These are phyloP conservation scores for Cassiopea andromeda DNA, from an alignment of 30 jellyfish, hydroid and myxozoan genomes.

Conservation along the genomic window DNA sequence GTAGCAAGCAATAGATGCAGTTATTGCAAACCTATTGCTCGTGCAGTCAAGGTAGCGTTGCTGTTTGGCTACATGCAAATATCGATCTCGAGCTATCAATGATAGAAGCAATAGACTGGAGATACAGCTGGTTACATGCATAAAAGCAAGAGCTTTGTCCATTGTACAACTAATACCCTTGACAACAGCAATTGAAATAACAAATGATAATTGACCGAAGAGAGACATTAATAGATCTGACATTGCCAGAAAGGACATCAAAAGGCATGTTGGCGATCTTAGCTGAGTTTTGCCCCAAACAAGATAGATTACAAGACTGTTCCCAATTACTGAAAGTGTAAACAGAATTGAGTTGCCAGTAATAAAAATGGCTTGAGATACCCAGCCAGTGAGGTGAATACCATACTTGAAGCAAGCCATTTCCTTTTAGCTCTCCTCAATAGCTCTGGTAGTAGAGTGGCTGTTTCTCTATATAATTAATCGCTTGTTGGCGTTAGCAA, in stretches of 20 bases:
- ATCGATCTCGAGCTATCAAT: conserved; percentile 63
- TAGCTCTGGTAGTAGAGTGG: too few relatives aligned
- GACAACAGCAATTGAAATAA: conserved; percentile 26
- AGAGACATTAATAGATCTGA: conserved; percentile 67
- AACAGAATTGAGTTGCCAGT: conserved; percentile 1
- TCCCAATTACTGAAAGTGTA: conserved; percentile 32
- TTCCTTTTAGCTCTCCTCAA: too few relatives aligned
- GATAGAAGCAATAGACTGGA: conserved; percentile 67
- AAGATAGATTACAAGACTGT: conserved; percentile 51
- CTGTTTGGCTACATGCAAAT: conserved; percentile 43
- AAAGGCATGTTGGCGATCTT: conserved; percentile 37
- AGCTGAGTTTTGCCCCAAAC: conserved; percentile 33
- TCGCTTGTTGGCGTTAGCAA: too few relatives aligned
- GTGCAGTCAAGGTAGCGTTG: background rate
- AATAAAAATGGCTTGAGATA: background rate
- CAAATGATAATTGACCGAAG: conserved; percentile 55
- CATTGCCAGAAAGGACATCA: conserved; percentile 54
- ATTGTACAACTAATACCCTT: conserved; percentile 20
- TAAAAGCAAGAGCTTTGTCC: conserved; percentile 50
- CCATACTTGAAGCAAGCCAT: conserved; percentile 50
- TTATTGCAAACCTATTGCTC: background rate
- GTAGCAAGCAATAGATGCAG: background rate
- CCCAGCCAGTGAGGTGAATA: background rate
- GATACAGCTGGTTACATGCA: conserved; percentile 57
- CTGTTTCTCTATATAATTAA: too few relatives aligned